Evolutionary conservation across 2,888 invertebrate genomes (phyloP), one percentile per base, ranked within the genome.

Genomic region (Crocallis elinguaria): DNA sequence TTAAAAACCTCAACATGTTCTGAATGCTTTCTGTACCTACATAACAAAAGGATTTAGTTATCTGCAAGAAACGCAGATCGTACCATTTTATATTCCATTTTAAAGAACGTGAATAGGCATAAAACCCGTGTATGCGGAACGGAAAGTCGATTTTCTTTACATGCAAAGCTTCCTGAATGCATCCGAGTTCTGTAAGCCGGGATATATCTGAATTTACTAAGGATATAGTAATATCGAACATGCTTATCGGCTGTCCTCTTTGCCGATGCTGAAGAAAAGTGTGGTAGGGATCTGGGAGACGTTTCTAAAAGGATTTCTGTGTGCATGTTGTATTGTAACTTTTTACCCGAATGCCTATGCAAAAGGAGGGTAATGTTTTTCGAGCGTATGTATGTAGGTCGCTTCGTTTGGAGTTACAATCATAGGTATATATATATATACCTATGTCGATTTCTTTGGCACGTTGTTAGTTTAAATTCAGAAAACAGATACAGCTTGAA

Each of bases 81-180:
- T 3, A 16, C 3, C 33, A 14, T 14, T 33, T 38, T 14, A 14
- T 16, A 1, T 29, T 13, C 14, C 19, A 17, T 9, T 30, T 11
- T 11, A 19, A 12, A 27, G 3, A 16, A 12, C 19, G 19, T 8
- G 29, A 30, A 41, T 11, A 14, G 17, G 29, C 3, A 35, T 16
- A 37, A 6, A 21, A 3, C 11, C 30, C 33, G 17, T 46, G 42
- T 33, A 57, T 50, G 37, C 59, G 60, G 62, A 64, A 60, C 44
- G 54, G 48, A 66, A 71, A 72, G 65, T 66, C 69, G 62, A 75
- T 73, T 74, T 76, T 73, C 69, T 65, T 61, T 61, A 58, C 27
- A 49, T 49, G 60, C 53, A 42, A 55, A 46, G 53, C 57, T 53
- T 56, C 44, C 58, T 45, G 49, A 44, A 43, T 70, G 65, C 69